Evolutionary conservation across 2,888 invertebrate species (phyloP).

Genomic region (Chalcis sispes): DNA sequence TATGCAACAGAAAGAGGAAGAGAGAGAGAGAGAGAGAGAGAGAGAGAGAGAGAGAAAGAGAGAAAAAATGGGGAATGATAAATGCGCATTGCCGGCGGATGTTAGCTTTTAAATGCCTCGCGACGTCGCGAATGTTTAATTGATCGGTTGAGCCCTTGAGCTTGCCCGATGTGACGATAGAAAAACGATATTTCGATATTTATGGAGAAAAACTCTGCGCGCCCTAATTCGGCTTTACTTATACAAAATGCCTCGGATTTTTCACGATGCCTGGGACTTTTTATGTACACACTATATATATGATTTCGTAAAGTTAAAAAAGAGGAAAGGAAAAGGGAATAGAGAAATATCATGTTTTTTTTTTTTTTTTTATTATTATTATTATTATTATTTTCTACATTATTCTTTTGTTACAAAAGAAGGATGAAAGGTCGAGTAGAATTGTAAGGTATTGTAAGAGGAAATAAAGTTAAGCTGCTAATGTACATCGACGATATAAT

Average conservation of each 20-base stretch:
- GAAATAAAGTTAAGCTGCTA: too few relatives aligned
- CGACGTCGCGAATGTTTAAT: conserved; percentile 22
- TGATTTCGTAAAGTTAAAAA: too few relatives aligned
- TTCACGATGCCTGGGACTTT: too few relatives aligned
- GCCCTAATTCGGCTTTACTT: conserved; percentile 1
- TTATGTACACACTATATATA: too few relatives aligned
- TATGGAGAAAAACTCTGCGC: background rate
- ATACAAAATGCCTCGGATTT: background rate
- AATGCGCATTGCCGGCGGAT: background rate
- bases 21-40: background rate
- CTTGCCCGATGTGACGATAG: background rate
- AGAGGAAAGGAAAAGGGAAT: background rate
- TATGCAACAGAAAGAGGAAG: background rate
- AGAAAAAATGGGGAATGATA: too few relatives aligned
- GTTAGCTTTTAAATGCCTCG: background rate
- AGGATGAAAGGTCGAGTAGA: too few relatives aligned
- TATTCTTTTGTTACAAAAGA: background rate
- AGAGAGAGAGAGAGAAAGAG: background rate
- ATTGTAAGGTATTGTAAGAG: too few relatives aligned
- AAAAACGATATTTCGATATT: conserved; percentile 38
- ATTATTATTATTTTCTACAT: conserved; percentile 3
- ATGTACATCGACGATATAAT: too few relatives aligned
- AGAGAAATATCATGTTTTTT: background rate
- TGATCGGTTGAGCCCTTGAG: background rate
- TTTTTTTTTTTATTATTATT: background rate